A percentile compares a stretch with the other conserved stretches of the same genome.
These are phyloP conservation scores for Cephalopterus ornatus DNA, from an alignment of 2,113 vertebrate species.

Conservation along the genomic window DNA sequence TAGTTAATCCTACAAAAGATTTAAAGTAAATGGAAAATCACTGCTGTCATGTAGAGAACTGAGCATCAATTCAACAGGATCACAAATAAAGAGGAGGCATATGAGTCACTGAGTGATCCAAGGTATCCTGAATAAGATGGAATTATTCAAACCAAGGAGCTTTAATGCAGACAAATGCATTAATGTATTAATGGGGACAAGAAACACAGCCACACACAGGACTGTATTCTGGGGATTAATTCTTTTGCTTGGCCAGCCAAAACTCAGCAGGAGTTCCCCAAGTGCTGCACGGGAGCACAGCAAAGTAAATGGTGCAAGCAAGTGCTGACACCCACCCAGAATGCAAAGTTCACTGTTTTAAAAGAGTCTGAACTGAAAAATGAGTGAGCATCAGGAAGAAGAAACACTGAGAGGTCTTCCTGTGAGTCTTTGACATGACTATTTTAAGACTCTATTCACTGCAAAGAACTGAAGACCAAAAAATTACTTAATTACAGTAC, in stretches of 20 bases:
- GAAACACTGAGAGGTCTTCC: neutral
- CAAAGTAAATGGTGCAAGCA: neutral
- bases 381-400: neutral
- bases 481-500: neutral
- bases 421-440: neutral
- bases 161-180: neutral
- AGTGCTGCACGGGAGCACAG: neutral
- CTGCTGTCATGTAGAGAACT: neutral
- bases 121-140: neutral
- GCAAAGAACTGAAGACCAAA: neutral
- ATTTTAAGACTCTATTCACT: neutral
- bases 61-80: neutral
- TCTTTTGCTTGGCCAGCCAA: neutral
- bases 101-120: neutral
- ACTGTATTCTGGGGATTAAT: neutral
- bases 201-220: neutral
- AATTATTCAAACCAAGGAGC: neutral
- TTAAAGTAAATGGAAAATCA: neutral
- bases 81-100: neutral
- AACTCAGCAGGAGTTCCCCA: neutral
- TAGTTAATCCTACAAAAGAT: neutral
- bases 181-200: neutral
- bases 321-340: neutral
- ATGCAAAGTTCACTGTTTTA: neutral
- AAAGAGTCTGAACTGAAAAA: neutral